Evolutionary conservation across 2,888 invertebrate species (phyloP), one percentile per base, ranked within the genome.

Genomic region (Meliscaeva auricollis): DNA sequence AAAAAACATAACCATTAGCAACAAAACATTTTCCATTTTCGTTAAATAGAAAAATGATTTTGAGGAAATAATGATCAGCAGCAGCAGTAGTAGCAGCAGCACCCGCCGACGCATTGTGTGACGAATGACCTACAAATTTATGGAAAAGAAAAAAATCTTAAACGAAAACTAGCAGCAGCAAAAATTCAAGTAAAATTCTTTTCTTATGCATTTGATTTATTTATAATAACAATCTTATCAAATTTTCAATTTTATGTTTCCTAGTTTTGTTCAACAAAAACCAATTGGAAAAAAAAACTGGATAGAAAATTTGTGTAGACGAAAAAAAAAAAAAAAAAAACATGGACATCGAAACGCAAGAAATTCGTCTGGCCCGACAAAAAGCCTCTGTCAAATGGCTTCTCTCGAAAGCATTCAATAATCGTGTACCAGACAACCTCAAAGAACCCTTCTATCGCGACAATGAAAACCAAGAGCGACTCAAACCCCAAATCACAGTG

Each of bases 311-410:
- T 83, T 74, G 26, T 62, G 26, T 44, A 44, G 15, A 44, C 26
- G 13, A 7, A 58, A 35, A 32, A 35, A 54, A 54, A 46, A 26
- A 68, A 48, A 70, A 58, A 66, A 74, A 70, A 30, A 44, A 56
- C 58, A 92, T 91, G 91, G 91, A 91, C 89, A 89, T 88, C 87
- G 91, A 92, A 89, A 90, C 91, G 85, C 91, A 90, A 89, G 91
- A 91, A 90, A 91, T 89, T 88, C 90, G 91, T 22, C 95, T 98
- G 98, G 98, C 98, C 90, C 98, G 98, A 94, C 97, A 98, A 93
- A 95, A 97, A 93, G 97, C 98, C 91, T 98, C 98, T 90, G 95
- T 98, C 91, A 97, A 98, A 94, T 99, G 98, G 98, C 95, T 99
- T 90, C 94, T 98, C 89, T 96, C 97, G 89, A 98, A 98, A 94